phyloP scores from a whole-genome alignment of 2,797 vertebrate species.

The Notolepis coatsorum region DNA sequence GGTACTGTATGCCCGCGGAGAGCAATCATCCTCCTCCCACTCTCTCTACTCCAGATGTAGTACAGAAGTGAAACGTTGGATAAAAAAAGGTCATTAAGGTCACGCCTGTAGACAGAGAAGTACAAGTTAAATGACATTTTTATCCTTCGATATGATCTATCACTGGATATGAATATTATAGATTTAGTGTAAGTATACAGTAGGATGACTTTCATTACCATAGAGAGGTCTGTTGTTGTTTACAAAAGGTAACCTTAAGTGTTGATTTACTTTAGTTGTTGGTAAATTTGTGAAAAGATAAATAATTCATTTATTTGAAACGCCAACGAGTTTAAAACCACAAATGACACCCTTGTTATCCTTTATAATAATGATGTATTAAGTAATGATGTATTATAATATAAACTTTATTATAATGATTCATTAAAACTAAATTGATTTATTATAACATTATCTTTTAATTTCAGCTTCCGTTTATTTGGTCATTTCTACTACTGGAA shows the following conservation, averaged over 20 bases:
- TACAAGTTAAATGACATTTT: background rate
- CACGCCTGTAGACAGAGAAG: slow-evolving; percentile 23
- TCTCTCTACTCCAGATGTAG: slow-evolving; percentile 68
- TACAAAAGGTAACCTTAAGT: no score
- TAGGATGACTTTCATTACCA: no score
- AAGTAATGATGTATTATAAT: background rate
- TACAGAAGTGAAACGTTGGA: slow-evolving; percentile 48
- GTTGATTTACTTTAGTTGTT: no score
- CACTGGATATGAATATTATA: background rate
- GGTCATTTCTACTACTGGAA: no score
- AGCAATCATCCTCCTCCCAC: slow-evolving; percentile 68
- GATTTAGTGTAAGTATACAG: no score
- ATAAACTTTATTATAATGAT: no score
- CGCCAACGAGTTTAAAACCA: background rate
- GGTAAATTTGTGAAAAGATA: no score
- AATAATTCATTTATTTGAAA: no score
- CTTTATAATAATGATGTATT: background rate
- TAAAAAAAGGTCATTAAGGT: slow-evolving; percentile 68
- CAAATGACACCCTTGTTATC: background rate
- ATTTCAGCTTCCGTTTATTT: background rate
- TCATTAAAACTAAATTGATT: background rate
- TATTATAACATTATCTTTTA: background rate
- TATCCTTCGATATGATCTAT: background rate
- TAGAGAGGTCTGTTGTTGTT: no score
- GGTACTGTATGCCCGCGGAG: slow-evolving; percentile 68